A percentile compares a stretch with the other conserved stretches of the same genome.
Conservation (phyloP, 2,888 invertebrate genomes). For the Odontocerum albicorne region DNA sequence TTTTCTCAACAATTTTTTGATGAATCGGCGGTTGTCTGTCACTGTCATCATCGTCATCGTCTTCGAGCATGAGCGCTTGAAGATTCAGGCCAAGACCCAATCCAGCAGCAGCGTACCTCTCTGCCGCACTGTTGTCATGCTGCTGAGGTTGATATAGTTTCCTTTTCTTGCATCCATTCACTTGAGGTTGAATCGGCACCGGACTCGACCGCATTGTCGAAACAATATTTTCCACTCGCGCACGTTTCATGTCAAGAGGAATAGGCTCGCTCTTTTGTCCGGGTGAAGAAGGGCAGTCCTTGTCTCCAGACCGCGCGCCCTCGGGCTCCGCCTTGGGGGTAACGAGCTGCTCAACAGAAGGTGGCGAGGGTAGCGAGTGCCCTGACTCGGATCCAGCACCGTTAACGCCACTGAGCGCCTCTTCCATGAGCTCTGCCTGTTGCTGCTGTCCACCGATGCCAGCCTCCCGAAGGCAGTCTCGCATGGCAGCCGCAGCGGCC, state of each 20-base stretch:
- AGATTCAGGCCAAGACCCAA: constrained; percentile 60
- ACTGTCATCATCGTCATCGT: constrained; percentile 74
- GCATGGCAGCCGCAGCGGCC: constrained; percentile 52
- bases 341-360: constrained; percentile 57
- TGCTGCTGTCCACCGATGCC: constrained; percentile 53
- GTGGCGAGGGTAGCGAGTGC: constrained; percentile 60
- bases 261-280: constrained; percentile 51
- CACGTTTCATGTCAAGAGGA: constrained; percentile 84
- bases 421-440: constrained; percentile 58
- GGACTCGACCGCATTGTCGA: constrained; percentile 91
- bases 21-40: constrained; percentile 75
- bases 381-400: constrained; percentile 54
- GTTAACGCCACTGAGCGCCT: constrained; percentile 63
- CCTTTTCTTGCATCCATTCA: constrained; percentile 93
- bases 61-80: constrained; percentile 60
- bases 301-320: constrained; percentile 63
- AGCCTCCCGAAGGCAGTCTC: constrained; percentile 67
- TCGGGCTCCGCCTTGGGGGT: constrained; percentile 69
- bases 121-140: constrained; percentile 70
- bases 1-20: constrained; percentile 84
- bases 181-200: constrained; percentile 68
- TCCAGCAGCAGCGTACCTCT: constrained; percentile 58
- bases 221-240: constrained; percentile 93
- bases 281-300: constrained; percentile 47
- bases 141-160: constrained; percentile 96